Percentiles rank a stretch among this genome's conserved stretches.
These are phyloP conservation scores for Megaceryle torquata DNA, from an alignment of 2,113 vertebrate species.

Conservation along the genomic window DNA sequence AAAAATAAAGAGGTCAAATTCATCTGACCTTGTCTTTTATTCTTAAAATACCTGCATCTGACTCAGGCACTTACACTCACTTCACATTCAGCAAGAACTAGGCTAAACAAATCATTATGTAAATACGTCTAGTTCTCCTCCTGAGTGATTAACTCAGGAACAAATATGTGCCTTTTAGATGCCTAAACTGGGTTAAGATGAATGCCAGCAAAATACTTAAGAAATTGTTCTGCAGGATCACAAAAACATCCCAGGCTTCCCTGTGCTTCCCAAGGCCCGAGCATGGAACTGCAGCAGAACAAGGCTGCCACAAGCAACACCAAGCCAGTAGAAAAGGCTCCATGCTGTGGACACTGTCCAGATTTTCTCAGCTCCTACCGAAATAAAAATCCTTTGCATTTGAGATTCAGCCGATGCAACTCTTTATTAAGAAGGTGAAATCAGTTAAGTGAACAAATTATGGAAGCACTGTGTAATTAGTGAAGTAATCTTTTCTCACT, in stretches of 20 bases:
- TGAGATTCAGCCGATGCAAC: neutral
- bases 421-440: neutral
- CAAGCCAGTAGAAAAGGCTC: neutral
- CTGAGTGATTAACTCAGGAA: neutral
- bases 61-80: neutral
- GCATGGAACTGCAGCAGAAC: neutral
- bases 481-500: neutral
- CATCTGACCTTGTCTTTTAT: neutral
- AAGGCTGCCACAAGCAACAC: neutral
- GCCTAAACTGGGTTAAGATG: neutral
- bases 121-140: neutral
- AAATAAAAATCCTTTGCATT: neutral
- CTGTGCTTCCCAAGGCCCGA: neutral
- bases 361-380: neutral
- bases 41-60: neutral
- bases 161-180: neutral
- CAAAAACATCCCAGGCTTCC: neutral
- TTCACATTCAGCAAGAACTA: neutral
- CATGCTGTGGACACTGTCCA: neutral
- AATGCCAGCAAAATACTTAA: neutral
- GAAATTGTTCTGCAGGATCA: neutral
- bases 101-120: neutral
- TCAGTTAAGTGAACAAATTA: neutral
- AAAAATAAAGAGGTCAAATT: neutral
- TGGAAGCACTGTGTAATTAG: neutral